These are phyloP conservation scores for Haliaeetus leucogaster DNA, from an alignment of 2,113 vertebrate species.

Conservation along the genomic window DNA sequence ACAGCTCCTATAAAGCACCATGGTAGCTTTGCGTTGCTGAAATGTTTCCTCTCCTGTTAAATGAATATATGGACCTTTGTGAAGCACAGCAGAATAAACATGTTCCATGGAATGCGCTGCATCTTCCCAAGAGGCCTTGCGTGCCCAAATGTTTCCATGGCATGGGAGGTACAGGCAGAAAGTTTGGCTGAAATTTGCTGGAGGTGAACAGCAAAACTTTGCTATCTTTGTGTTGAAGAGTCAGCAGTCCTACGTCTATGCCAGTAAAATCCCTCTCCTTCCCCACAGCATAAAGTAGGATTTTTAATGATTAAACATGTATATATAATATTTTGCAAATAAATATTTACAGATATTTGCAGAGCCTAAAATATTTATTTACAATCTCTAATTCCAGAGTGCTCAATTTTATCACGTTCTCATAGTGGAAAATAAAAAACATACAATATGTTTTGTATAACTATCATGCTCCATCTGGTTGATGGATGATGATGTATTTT, in stretches of 20 bases:
- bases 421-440: conserved; percentile 36
- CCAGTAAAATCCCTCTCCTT: not conserved
- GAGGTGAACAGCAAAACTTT: not conserved
- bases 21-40: not conserved
- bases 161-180: not conserved
- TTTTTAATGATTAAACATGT: not conserved
- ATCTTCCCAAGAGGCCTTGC: not conserved
- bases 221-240: not conserved
- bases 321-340: conserved; percentile 24
- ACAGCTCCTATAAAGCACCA: not conserved
- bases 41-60: not conserved
- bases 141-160: not conserved
- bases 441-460: conserved; percentile 53
- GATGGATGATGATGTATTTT: conserved; percentile 65
- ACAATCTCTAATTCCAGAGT: conserved; percentile 13
- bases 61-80: not conserved
- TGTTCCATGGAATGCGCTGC: not conserved
- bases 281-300: not conserved
- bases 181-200: not conserved
- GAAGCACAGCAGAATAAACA: not conserved
- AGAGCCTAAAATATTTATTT: conserved; percentile 39
- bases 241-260: not conserved
- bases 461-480: conserved; percentile 63
- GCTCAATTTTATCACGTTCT: conserved; percentile 25
- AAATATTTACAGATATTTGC: conserved; percentile 39